phyloP scores from a whole-genome alignment of 1,140 invertebrate genomes.

The Akabosia matsudoensis region DNA sequence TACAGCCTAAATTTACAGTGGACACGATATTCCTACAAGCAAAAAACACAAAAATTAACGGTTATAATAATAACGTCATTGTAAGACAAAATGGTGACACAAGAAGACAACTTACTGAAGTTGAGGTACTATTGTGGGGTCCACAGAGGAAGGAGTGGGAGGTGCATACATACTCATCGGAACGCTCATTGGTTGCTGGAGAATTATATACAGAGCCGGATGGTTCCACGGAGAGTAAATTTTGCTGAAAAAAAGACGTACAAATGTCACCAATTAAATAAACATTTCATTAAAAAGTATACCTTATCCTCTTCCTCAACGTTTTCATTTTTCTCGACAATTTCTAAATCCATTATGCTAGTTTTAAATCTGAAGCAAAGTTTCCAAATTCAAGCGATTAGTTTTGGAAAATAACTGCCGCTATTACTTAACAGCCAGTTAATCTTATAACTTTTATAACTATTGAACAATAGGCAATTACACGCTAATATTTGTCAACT shows the following conservation, averaged over 20 bases:
- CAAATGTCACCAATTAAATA: no score
- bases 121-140: slow-evolving; percentile 89
- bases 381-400: no score
- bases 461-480: neutral
- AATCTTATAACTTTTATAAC: neutral
- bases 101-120: slow-evolving; percentile 70
- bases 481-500: neutral
- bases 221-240: slow-evolving; percentile 69
- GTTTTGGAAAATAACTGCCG: no score
- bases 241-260: slow-evolving; percentile 61
- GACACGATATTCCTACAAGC: slow-evolving; percentile 88
- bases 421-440: neutral
- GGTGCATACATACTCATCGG: slow-evolving; percentile 56
- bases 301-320: no score
- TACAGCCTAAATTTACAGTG: slow-evolving; percentile 94
- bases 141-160: slow-evolving; percentile 85
- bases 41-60: slow-evolving; percentile 43
- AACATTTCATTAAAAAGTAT: no score
- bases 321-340: no score
- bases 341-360: no score
- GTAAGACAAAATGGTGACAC: slow-evolving; percentile 33
- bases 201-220: slow-evolving; percentile 30
- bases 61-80: neutral
- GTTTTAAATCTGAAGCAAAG: no score
- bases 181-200: slow-evolving; percentile 44